These are phyloP conservation scores for Cerastis leucographa DNA, from an alignment of 2,888 invertebrate genomes.

Conservation along the genomic window DNA sequence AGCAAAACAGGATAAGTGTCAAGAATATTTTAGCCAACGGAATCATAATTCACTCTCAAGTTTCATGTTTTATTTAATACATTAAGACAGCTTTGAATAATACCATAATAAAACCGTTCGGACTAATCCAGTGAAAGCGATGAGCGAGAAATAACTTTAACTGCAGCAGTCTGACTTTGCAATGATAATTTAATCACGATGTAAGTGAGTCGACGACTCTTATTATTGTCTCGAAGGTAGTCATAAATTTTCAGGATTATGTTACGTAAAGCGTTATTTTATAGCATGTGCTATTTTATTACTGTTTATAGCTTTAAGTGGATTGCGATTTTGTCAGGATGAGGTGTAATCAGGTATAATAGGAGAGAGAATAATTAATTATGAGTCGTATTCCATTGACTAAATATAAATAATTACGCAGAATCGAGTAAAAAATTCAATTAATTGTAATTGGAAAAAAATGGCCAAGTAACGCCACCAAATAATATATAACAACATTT, in stretches of 20 bases:
- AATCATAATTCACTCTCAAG: conserved; percentile 24
- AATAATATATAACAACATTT: no score
- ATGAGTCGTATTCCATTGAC: neutral
- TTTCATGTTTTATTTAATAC: conserved; percentile 57
- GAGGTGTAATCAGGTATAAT: neutral
- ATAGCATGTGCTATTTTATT: conserved; percentile 70
- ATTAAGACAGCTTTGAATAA: conserved; percentile 68
- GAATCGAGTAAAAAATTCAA: neutral
- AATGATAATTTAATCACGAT: conserved; percentile 89
- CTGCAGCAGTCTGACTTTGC: conserved; percentile 82
- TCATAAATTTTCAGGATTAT: conserved; percentile 78
- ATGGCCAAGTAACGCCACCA: no score
- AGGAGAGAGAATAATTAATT: neutral
- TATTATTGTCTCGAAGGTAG: conserved; percentile 81
- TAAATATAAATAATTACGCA: neutral
- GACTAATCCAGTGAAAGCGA: conserved; percentile 74
- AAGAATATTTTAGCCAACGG: conserved; percentile 38
- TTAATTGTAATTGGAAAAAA: neutral
- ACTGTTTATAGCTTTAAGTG: conserved; percentile 58
- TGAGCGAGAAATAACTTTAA: conserved; percentile 77
- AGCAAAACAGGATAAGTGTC: conserved; percentile 13
- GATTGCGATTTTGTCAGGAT: conserved; percentile 54
- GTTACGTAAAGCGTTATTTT: conserved; percentile 75
- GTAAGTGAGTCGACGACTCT: conserved; percentile 81
- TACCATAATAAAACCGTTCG: conserved; percentile 74